phyloP scores from a whole-genome alignment of 2,888 invertebrate species.

The Allolobophora icterica region DNA sequence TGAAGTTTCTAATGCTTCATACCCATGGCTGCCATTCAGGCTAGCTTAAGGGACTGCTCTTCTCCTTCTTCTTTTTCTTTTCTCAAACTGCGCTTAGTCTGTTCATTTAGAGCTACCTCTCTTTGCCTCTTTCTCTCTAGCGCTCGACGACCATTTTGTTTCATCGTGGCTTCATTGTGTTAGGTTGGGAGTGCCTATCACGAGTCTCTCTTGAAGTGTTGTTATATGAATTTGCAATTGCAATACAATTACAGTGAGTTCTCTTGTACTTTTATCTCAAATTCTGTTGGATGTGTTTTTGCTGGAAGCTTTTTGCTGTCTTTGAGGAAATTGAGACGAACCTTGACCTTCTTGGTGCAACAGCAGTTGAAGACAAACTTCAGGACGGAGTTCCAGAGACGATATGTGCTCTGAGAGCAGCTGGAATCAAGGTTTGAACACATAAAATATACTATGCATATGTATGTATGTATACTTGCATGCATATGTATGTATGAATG shows the following conservation, averaged over 20 bases:
- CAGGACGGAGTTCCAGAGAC: conserved; percentile 86
- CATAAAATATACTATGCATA: neutral
- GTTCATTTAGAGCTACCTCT: neutral
- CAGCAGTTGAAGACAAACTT: conserved; percentile 86
- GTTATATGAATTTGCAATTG: too few relatives aligned
- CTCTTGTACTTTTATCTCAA: neutral
- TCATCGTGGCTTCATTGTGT: too few relatives aligned
- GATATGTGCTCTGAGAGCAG: conserved; percentile 77
- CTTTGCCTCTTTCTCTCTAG: too few relatives aligned
- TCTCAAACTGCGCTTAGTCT: neutral
- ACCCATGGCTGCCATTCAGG: too few relatives aligned
- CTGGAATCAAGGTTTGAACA: conserved; percentile 75
- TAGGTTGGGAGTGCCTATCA: too few relatives aligned
- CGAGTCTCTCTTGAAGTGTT: too few relatives aligned
- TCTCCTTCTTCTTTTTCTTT: neutral
- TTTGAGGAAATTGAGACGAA: conserved; percentile 68
- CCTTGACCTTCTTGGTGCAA: conserved; percentile 80
- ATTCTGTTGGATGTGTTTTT: neutral
- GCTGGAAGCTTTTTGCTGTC: conserved; percentile 57
- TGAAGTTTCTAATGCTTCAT: too few relatives aligned
- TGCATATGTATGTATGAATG: too few relatives aligned
- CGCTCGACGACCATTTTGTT: too few relatives aligned
- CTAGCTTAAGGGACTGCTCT: too few relatives aligned
- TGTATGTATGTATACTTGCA: too few relatives aligned
- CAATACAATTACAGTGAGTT: too few relatives aligned